Evolutionary conservation across 2,888 invertebrate genomes (phyloP), one percentile per base, ranked within the genome.

Genomic region (Orchesella flavescens): DNA sequence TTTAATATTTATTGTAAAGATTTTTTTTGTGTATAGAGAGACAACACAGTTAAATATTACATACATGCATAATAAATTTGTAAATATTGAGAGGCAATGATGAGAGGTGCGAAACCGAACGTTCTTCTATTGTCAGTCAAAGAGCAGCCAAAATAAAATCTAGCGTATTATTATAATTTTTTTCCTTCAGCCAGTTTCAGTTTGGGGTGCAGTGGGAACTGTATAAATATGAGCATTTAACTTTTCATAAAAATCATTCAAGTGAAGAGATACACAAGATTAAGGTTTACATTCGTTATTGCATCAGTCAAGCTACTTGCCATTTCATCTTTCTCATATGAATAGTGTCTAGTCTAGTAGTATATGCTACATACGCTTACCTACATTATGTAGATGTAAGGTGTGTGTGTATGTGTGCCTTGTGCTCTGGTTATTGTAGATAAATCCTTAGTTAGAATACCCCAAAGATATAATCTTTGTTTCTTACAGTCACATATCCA

Each of bases 191-290:
- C 23, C 21, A 13, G 13, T 71, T 21, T 55, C 13, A 53, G 23
- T 72, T 34, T 34, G 34, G 34, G 34, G 2, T 49, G n/a, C 5
- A 49, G 49, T 7, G 15, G 34, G 17, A 19, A 44, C 2, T 4
- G n/a, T 73, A 61, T 73, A 73, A 59, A 57, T 19, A 44, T 61
- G 59, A 19, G 17, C 7, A 15, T 17, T 2, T 46, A 17, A 2
- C 21, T 59, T 59, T 73, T 44, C 59, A 72, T 24, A 44, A 59
- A 73, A 73, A 10, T 43, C 59, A 73, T 59, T 73, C 43, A 59
- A 57, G 59, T 55, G 21, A 43, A 57, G 59, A 59, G 59, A 12
- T 49, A 49, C 12, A 49, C 12, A n/a, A 49, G n/a, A 49, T 15
- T 49, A 49, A 65, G n/a, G 3, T 49, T n/a, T 49, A 34, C 34